phyloP scores from a whole-genome alignment of 2,797 vertebrate species.

The Acanthornis magna region DNA sequence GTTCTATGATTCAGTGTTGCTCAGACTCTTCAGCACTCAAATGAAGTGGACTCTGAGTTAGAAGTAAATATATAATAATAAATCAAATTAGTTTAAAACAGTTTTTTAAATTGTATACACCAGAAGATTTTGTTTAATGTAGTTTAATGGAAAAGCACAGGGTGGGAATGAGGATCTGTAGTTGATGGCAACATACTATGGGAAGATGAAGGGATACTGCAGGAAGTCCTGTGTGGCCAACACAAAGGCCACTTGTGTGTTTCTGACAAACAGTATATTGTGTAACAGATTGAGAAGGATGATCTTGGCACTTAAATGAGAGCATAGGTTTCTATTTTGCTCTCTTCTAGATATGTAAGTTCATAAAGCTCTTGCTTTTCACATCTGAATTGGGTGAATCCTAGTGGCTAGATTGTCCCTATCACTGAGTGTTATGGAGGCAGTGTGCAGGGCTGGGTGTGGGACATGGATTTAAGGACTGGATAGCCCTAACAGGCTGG shows the following conservation, averaged over 20 bases:
- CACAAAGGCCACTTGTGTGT: background rate
- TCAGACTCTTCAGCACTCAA: background rate
- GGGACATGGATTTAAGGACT: background rate
- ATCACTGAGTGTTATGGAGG: background rate
- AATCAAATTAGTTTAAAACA: background rate
- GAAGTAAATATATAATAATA: background rate
- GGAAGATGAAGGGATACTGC: background rate
- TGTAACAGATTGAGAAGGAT: background rate
- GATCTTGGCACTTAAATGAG: background rate
- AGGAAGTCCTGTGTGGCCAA: background rate
- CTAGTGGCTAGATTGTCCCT: background rate
- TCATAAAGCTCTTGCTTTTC: background rate
- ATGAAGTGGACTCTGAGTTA: background rate
- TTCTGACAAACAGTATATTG: background rate
- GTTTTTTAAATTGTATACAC: background rate
- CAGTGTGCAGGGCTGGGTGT: background rate
- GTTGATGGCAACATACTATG: background rate
- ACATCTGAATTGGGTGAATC: background rate
- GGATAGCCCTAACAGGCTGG: background rate
- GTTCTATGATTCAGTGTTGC: background rate
- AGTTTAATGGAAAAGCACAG: background rate
- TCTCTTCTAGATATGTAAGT: background rate
- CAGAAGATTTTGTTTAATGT: background rate
- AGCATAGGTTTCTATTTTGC: background rate
- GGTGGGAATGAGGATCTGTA: background rate